Conservation (phyloP, 2,113 vertebrate genomes). For the Zosterops pallidus region DNA sequence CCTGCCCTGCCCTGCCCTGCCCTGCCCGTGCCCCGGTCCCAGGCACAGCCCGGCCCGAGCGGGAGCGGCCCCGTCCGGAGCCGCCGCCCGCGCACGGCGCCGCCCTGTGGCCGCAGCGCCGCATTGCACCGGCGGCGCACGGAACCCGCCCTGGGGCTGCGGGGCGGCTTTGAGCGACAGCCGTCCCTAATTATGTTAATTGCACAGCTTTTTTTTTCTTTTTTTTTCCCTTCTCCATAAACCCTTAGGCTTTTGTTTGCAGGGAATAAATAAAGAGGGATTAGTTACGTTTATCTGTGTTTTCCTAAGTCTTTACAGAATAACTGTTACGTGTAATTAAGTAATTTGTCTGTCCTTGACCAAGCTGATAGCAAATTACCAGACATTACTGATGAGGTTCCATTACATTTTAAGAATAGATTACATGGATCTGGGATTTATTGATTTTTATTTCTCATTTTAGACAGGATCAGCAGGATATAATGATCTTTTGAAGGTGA, state of each 20-base stretch:
- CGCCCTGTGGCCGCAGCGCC: not conserved
- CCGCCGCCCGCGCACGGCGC: not conserved
- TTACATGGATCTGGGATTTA: conserved; percentile 11
- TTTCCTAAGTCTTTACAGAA: conserved; percentile 62
- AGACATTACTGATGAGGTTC: conserved; percentile 2
- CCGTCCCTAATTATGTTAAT: conserved; percentile 52
- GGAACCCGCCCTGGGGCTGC: not conserved
- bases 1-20: no score
- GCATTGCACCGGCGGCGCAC: not conserved
- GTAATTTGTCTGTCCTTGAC: conserved; percentile 43
- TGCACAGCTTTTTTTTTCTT: not conserved
- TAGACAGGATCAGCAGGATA: not conserved
- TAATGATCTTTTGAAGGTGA: conserved; percentile 29
- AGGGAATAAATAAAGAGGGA: conserved; percentile 63
- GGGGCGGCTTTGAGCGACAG: not conserved
- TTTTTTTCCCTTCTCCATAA: not conserved
- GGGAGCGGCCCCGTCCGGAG: not conserved
- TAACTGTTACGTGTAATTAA: conserved; percentile 52
- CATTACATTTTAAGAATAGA: conserved; percentile 33
- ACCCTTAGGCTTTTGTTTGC: conserved; percentile 54
- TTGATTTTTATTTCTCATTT: conserved; percentile 3
- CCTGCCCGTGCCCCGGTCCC: no score
- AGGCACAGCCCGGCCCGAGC: no score
- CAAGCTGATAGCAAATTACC: conserved; percentile 40
- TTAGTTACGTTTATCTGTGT: conserved; percentile 65